Base-by-base conservation (phyloP, 2,113 vertebrate species). In the Arizona elegans region DNA sequence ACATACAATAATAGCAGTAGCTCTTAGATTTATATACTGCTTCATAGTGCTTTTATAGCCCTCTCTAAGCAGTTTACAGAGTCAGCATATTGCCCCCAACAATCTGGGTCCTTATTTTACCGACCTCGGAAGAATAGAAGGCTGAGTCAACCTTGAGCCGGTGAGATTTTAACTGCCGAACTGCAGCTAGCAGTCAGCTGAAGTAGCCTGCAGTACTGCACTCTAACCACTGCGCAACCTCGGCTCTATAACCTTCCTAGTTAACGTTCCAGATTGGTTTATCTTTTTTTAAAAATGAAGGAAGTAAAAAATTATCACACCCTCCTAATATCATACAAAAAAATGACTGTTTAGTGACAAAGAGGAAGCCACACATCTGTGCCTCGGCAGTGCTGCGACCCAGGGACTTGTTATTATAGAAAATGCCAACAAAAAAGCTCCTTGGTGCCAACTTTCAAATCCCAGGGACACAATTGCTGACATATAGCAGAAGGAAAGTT, bases 361-460 rank as follows among this genome's bases (percentile, higher is more conserved):
- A 95, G 96, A 96, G 81, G 86, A 88, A 97, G 91, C 89, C 50
- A 62, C 96, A 96, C 96, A 97, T 96, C 96, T 98, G 96, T 96
- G 96, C 96, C 94, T 96, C 89, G 92, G 94, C 95, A 96, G 94
- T 81, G 95, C 9, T 90, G 93, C 94, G 97, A 97, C 95, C 94
- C 96, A 95, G 96, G 97, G 97, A 97, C 96, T 97, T 96, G 97
- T 98, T 98, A 98, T 97, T 98, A 97, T 95, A 97, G 93, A 97
- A 95, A 97, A 95, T 94, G 94, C 95, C 26, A 24, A 97, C 97
- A 97, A 97, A 97, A 95, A 97, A 97, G 96, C 81, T 96, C 96
- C 95, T 96, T 94, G 50, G 93, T 93, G 96, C 96, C 97, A 97
- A 97, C 96, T 97, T 97, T 95, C 94, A 96, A 97, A 97, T 97